Conservation (phyloP, 2,888 invertebrate species). For the Nowickia ferox region DNA sequence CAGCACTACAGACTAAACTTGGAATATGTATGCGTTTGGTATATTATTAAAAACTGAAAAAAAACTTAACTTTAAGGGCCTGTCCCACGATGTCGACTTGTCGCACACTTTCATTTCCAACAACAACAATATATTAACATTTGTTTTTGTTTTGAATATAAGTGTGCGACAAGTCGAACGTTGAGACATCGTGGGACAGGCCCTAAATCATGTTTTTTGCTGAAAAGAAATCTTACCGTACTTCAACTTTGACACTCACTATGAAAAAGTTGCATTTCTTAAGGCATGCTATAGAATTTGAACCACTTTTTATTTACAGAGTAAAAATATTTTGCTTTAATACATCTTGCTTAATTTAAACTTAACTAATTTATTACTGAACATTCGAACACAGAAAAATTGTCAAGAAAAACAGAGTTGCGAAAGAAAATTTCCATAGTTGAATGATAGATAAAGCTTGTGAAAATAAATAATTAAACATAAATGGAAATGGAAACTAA, state of each 20-base stretch:
- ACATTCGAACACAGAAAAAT: conserved; percentile 22
- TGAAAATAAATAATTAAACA: conserved; percentile 41
- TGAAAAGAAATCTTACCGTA: too few species aligned
- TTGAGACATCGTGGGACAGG: too few species aligned
- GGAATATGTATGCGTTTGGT: too few species aligned
- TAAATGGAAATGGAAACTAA: background rate
- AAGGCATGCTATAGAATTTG: background rate
- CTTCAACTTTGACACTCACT: background rate
- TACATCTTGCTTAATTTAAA: conserved; percentile 29
- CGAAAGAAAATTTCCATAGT: background rate
- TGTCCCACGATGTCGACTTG: too few species aligned
- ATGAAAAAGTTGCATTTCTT: conserved; percentile 14
- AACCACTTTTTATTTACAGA: conserved; percentile 1
- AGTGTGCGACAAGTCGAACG: too few species aligned
- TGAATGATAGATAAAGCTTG: background rate
- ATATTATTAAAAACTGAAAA: too few species aligned
- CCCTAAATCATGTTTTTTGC: too few species aligned
- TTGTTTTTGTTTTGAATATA: too few species aligned
- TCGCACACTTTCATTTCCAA: too few species aligned
- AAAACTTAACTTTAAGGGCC: too few species aligned
- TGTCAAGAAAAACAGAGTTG: background rate
- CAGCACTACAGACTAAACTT: too few species aligned
- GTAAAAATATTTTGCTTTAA: conserved; percentile 43
- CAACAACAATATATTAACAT: too few species aligned
- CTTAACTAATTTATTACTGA: conserved; percentile 24